phyloP scores from a whole-genome alignment of 2,888 invertebrate species.

The Scaptomyza polygonia region DNA sequence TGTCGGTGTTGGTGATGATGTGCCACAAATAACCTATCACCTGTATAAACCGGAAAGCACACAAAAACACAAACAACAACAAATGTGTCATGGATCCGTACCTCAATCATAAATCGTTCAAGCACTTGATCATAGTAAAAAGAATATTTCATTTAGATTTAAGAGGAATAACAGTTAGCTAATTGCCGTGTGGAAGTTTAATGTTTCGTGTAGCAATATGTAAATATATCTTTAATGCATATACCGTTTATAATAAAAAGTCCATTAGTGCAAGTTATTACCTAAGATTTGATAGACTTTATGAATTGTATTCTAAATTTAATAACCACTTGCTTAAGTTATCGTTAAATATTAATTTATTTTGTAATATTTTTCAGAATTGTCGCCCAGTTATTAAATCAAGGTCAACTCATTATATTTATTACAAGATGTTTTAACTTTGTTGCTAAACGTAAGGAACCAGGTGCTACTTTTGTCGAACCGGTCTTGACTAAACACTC shows the following conservation, averaged over 20 bases:
- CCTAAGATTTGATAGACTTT: background rate
- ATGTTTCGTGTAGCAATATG: background rate
- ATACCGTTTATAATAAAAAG: background rate
- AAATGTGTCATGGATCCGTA: background rate
- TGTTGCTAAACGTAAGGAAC: background rate
- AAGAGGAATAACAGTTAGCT: background rate
- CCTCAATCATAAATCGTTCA: conserved; percentile 2
- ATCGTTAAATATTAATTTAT: too few relatives aligned
- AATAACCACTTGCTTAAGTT: too few relatives aligned
- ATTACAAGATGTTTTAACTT: background rate
- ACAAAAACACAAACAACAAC: too few relatives aligned
- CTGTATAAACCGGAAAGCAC: conserved; percentile 12
- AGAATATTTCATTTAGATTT: conserved; percentile 2
- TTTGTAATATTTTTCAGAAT: too few relatives aligned
- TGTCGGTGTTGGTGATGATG: conserved; percentile 9
- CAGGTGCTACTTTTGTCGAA: background rate
- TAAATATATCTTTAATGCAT: background rate
- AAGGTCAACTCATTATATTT: background rate
- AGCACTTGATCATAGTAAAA: background rate
- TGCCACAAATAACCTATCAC: background rate
- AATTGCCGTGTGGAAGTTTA: background rate
- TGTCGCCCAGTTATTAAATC: too few relatives aligned
- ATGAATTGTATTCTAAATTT: background rate
- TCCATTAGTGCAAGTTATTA: background rate
- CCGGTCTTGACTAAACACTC: conserved; percentile 3